Percentiles rank a stretch among this genome's conserved stretches.
These are phyloP conservation scores for Reinhardtius hippoglossoides DNA, from an alignment of 2,113 vertebrate genomes.

Conservation along the genomic window DNA sequence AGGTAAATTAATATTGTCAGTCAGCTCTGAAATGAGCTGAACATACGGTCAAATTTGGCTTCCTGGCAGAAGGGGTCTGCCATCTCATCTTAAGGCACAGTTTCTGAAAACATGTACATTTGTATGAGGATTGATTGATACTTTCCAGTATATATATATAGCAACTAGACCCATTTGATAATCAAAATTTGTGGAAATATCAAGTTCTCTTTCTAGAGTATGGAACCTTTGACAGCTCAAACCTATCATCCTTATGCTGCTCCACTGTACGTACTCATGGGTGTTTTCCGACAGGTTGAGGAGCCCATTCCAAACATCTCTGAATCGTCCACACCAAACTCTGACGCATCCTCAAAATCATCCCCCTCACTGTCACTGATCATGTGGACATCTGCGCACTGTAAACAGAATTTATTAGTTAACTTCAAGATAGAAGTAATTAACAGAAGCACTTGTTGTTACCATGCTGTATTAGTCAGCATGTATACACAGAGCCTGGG, in stretches of 20 bases:
- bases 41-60: too few relatives aligned
- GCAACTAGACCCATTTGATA: too few relatives aligned
- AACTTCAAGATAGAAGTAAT: not conserved
- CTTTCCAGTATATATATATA: too few relatives aligned
- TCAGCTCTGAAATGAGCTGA: too few relatives aligned
- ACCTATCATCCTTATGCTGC: too few relatives aligned
- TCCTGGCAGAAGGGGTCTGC: too few relatives aligned
- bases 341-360: slow-evolving; percentile 97
- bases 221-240: not conserved
- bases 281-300: slow-evolving; percentile 92
- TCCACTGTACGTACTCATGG: slow-evolving; percentile 90
- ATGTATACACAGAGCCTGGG: not conserved
- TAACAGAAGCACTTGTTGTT: not conserved
- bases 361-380: slow-evolving; percentile 98
- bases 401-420: slow-evolving; percentile 48
- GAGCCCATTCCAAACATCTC: slow-evolving; percentile 97
- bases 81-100: too few relatives aligned
- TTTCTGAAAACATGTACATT: too few relatives aligned
- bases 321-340: slow-evolving; percentile 97
- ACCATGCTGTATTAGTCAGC: not conserved
- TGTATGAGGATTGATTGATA: too few relatives aligned
- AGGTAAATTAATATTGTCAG: too few relatives aligned
- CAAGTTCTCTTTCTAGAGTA: not conserved
- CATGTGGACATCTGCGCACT: slow-evolving; percentile 98
- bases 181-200: not conserved